These are phyloP conservation scores for Pardosa pseudoannulata DNA, from an alignment of 2,888 invertebrate species.

Conservation along the genomic window DNA sequence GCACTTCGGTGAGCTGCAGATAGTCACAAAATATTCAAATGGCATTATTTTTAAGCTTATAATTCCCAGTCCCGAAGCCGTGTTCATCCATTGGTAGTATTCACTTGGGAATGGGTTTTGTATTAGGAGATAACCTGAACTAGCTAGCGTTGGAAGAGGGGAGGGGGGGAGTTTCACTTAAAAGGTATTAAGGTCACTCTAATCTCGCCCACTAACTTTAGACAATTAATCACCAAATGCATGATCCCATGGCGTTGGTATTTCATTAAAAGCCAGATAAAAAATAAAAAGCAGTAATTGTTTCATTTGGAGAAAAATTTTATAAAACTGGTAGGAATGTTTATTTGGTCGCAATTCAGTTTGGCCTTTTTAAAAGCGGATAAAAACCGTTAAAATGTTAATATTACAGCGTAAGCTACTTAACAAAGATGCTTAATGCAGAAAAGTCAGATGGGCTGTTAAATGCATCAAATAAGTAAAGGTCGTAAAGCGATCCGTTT, in stretches of 20 bases:
- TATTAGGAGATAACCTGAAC: background rate
- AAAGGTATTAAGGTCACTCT: background rate
- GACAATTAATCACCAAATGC: slow-evolving; percentile 21
- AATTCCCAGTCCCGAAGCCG: slow-evolving; percentile 18
- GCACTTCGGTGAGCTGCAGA: slow-evolving; percentile 20
- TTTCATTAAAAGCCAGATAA: slow-evolving; percentile 5
- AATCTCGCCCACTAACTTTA: background rate
- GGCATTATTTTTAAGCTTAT: slow-evolving; percentile 44
- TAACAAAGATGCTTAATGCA: too few relatives aligned
- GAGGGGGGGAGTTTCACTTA: background rate
- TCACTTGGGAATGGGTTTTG: background rate
- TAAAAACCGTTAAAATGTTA: too few relatives aligned
- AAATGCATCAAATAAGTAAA: too few relatives aligned
- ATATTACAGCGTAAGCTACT: too few relatives aligned
- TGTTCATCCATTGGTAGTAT: background rate
- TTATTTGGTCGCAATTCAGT: too few relatives aligned
- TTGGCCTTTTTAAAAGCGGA: too few relatives aligned
- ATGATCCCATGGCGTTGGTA: slow-evolving; percentile 3
- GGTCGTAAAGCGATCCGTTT: too few relatives aligned
- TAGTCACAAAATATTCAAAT: slow-evolving; percentile 49
- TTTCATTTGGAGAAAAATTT: too few relatives aligned
- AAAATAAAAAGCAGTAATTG: background rate
- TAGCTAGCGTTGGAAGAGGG: background rate
- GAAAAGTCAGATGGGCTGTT: too few relatives aligned
- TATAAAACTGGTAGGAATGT: too few relatives aligned